Base-by-base conservation (phyloP, 2,113 vertebrate genomes). In the Dinomys branickii region DNA sequence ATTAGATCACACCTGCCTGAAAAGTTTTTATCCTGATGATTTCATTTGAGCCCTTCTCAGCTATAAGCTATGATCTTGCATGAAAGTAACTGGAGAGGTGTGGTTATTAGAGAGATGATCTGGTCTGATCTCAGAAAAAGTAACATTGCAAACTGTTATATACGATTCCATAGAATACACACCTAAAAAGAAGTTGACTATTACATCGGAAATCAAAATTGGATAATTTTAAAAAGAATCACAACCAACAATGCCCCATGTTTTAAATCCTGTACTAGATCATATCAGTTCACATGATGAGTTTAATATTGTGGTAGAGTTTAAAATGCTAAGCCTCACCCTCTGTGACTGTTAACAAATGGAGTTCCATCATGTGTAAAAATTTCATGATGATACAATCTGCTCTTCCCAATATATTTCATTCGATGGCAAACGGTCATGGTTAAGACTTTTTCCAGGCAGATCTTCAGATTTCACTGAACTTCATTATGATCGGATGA, bases 301-400 rank as follows among this genome's bases (percentile, higher is more conserved):
- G 41, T 91, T 86, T 94, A 96, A 97, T 77, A 97, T 24, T 50
- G 17, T 71, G 26, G 56, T 83, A 17, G 81, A 30, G 26, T 93
- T 96, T 93, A 92, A 95, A 98, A 97, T 95, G 81, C 82, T 95
- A 98, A 92, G 41, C n/a, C 28, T 94, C 95, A 95, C 2, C 2
- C 88, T 85, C 77, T 89, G 82, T 59, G 78, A 85, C 94, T 77
- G 59, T 92, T 97, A 94, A 97, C 89, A 96, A 97, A 97, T 59
- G 50, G 93, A 96, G 59, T 94, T 96, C 94, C 63, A 73, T 87
- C 88, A 92, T 63, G 78, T 93, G 78, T 96, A 90, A 91, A 97
- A 86, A 97, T 97, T 96, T 95, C 93, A 90, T 87, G 73, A 93
- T 91, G 96, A 97, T 83, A 87, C 73, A 97, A 95, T 96, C 88